Evolutionary conservation across 37 sponge, comb jelly and placozoan genomes (phyloP).

Genomic region (Oscarella lobularis): DNA sequence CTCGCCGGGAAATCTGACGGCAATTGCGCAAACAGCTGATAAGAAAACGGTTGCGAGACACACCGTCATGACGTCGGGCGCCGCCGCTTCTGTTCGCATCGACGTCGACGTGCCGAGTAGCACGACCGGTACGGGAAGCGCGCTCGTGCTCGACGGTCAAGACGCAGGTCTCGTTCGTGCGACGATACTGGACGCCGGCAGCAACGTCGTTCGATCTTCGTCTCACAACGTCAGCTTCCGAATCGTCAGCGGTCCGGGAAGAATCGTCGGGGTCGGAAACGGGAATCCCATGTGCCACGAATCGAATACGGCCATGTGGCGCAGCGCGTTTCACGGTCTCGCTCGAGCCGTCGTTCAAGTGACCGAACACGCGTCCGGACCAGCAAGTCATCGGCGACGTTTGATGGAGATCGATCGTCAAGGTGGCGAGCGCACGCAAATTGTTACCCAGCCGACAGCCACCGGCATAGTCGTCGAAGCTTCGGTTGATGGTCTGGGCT

Average conservation of each 20-base stretch:
- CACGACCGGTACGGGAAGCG: constrained; percentile 22
- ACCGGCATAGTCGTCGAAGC: too few relatives aligned
- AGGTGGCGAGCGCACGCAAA: too few relatives aligned
- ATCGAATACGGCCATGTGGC: constrained; percentile 33
- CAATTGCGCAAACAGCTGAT: constrained; percentile 1
- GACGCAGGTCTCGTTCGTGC: constrained; percentile 43
- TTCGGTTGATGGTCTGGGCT: too few relatives aligned
- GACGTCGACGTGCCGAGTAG: constrained; percentile 22
- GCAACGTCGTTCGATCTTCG: constrained; percentile 17
- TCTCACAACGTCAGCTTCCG: constrained; percentile 30
- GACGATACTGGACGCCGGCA: constrained; percentile 19
- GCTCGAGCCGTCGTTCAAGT: constrained; percentile 40
- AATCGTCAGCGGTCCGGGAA: constrained; percentile 35
- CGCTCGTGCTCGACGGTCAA: constrained; percentile 41
- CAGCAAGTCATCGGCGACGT: constrained; percentile 13
- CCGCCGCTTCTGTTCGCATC: constrained; percentile 8
- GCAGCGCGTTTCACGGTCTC: constrained; percentile 44
- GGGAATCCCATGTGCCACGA: constrained; percentile 44
- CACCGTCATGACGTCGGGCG: constrained; percentile 21
- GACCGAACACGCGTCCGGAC: constrained; percentile 9
- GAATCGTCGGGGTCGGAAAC: constrained; percentile 38
- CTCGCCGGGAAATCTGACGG: constrained; percentile 22
- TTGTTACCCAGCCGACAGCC: too few relatives aligned
- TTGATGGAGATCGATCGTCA: constrained; percentile 35
- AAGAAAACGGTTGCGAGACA: constrained; percentile 19